Evolutionary conservation across 64 coral and sea anemone genomes (phyloP).

Genomic region (Astreopora myriophthalma): DNA sequence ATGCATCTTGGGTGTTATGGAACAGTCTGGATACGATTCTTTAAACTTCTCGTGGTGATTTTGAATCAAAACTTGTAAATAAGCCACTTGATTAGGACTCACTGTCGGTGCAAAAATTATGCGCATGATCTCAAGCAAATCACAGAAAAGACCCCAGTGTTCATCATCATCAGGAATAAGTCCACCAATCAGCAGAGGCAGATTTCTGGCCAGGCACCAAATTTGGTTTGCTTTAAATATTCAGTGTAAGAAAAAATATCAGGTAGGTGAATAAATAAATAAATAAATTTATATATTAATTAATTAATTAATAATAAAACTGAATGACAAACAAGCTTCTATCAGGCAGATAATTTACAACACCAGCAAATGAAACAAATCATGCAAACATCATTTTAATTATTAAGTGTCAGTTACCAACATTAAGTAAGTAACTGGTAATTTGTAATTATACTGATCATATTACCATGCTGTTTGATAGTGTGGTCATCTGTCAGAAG

Average conservation of each 20-base stretch:
- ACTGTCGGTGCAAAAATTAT: conserved; percentile 14
- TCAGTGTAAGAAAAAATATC: not conserved
- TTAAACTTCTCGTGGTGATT: not conserved
- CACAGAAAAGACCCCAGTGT: conserved; percentile 51
- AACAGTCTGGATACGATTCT: not conserved
- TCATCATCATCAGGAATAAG: conserved; percentile 70
- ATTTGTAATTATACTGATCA: not conserved
- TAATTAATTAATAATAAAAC: not conserved
- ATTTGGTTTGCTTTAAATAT: not conserved
- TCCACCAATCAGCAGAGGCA: conserved; percentile 42
- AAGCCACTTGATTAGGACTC: not conserved
- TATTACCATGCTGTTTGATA: conserved; percentile 65
- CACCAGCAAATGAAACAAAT: not conserved
- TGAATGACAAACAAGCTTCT: not conserved
- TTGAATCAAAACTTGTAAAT: conserved; percentile 51
- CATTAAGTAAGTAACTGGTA: not conserved
- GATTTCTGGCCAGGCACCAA: not conserved
- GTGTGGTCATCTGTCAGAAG: not conserved
- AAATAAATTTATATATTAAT: not conserved
- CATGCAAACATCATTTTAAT: conserved; percentile 7
- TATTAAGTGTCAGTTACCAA: not conserved
- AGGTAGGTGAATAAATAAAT: not conserved
- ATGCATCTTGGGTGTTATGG: conserved; percentile 68
- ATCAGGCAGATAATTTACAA: not conserved
- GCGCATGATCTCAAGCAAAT: conserved; percentile 9